Base-by-base conservation (phyloP, 2,888 invertebrate genomes). In the Synergus japonicus region DNA sequence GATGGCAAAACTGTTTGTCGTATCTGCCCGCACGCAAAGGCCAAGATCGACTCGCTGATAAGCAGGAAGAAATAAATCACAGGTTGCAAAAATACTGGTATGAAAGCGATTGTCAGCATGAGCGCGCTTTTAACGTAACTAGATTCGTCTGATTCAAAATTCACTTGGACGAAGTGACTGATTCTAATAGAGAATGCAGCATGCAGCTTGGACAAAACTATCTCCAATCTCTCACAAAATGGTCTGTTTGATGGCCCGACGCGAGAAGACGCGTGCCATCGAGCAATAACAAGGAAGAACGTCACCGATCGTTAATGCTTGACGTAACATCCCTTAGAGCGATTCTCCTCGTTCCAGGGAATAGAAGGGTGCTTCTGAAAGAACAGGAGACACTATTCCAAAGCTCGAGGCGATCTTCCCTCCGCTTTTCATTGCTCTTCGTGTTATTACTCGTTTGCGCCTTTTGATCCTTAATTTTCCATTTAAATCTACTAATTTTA, bases 211-310 rank as follows among this genome's bases (percentile, higher is more conserved):
- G 83, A 79, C 83, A 78, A 83, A 86, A 87, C 84, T 84, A 85
- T 87, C 76, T 79, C 82, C 43, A 76, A 81, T 76, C 15, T 73
- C n/a, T 29, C 3, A 67, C 44, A 78, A 79, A 81, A 82, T 81
- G 66, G 82, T 81, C 81, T 76, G 79, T 86, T 89, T 85, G 84
- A 87, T 86, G 83, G 87, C 82, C 78, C 81, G 58, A 76, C 63
- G 83, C 81, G 78, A 80, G 83, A 84, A 85, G 84, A 85, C 84
- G 86, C 87, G 87, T 88, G 87, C 84, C 88, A 80, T 80, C 79
- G 54, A 76, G 84, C 86, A 86, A 86, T 88, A 89, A 88, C 84
- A 86, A 58, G 83, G 83, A 86, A 85, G 83, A 87, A 86, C 84
- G 83, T 81, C 76, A 43, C 83, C 83, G 86, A 85, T 87, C 86